Evolutionary conservation across 2,888 invertebrate species (phyloP), one percentile per base, ranked within the genome.

Genomic region (Tiliacea citrago): DNA sequence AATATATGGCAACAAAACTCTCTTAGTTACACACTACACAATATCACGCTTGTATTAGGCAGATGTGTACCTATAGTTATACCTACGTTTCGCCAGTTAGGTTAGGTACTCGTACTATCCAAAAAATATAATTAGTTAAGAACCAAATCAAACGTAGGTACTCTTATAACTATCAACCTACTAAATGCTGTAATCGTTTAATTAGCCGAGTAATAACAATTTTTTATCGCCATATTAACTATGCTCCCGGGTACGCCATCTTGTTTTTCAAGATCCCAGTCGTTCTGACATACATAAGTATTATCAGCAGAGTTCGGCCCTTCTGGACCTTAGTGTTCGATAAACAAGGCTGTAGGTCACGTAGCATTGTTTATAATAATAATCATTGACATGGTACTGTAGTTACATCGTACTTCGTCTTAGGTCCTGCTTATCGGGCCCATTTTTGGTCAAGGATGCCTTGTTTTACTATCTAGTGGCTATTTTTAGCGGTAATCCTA

Each of bases 321-420:
- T 91, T 93, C 80, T 82, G 86, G 91, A 92, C 92, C 92, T 90
- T 91, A 86, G 84, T 85, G 79, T 79, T 86, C 87, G 94, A 94
- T 94, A 94, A 93, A 90, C 88, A 88, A 73, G 87, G 86, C 87
- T 85, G 79, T 87, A 81, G 93, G 93, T 93, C 92, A 93, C 83
- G 85, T 85, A 81, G 85, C 81, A 86, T 90, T 90, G 84, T 90
- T 90, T 90, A 93, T 81, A 81, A 18, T 80, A 90, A 91, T 91
- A 92, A 82, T 88, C 91, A 91, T 91, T 94, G 92, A 93, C 92
- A 93, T 80, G 83, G 86, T 91, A 90, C 90, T 91, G 90, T 91
- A 77, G 88, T 85, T 81, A 83, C 73, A 86, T 73, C 71, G 57
- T 71, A 68, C 57, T 68, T 42, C 7, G 29, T 51, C 53, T 68